Percentiles rank a stretch among this genome's conserved stretches.
These are phyloP conservation scores for Corydoras sp. DNA, from an alignment of 2,113 vertebrate genomes.

Conservation along the genomic window DNA sequence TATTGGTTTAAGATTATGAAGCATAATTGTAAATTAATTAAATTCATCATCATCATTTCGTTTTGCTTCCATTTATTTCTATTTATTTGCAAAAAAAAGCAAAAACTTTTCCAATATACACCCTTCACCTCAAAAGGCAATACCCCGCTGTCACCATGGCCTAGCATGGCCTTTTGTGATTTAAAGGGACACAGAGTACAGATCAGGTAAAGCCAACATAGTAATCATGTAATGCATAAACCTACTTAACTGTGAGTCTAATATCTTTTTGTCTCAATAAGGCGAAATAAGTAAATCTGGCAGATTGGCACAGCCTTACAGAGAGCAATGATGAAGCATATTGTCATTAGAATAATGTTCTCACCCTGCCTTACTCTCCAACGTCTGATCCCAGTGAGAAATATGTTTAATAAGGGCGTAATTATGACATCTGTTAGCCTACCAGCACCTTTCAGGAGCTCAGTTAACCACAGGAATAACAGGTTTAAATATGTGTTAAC, in stretches of 20 bases:
- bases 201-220: slow-evolving; percentile 33
- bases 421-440: slow-evolving; percentile 90
- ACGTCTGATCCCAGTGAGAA: slow-evolving; percentile 67
- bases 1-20: too few species aligned
- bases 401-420: slow-evolving; percentile 83
- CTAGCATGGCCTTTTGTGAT: not conserved
- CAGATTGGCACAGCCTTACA: slow-evolving; percentile 53
- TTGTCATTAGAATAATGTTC: slow-evolving; percentile 73
- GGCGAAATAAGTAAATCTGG: slow-evolving; percentile 43
- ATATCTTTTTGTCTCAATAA: slow-evolving; percentile 53
- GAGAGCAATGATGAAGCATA: slow-evolving; percentile 68
- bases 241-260: slow-evolving; percentile 47
- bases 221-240: slow-evolving; percentile 54
- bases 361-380: slow-evolving; percentile 46
- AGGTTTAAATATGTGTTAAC: slow-evolving; percentile 82
- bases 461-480: slow-evolving; percentile 81
- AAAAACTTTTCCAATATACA: too few species aligned
- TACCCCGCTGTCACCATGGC: too few species aligned
- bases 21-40: too few species aligned
- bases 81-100: too few species aligned
- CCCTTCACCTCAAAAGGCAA: too few species aligned
- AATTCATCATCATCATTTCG: too few species aligned
- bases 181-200: slow-evolving; percentile 20
- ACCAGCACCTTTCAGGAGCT: slow-evolving; percentile 74
- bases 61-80: too few species aligned